Evolutionary conservation across 2,888 invertebrate species (phyloP), one percentile per base, ranked within the genome.

Genomic region (Prosapia bicincta): DNA sequence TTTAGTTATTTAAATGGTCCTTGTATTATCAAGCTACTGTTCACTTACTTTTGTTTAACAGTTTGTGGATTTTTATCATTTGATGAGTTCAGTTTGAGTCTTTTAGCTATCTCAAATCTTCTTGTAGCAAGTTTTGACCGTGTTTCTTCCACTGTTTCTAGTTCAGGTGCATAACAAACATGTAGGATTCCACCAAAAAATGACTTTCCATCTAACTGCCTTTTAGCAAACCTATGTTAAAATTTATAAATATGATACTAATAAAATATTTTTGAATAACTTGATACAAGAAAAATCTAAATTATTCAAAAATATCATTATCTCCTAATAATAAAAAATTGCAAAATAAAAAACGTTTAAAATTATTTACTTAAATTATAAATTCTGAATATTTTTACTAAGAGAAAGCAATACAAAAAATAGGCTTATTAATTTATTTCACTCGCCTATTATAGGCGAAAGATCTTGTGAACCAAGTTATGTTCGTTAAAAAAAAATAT

Each of bases 161-260:
- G 86, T 84, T 97, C 97, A 0, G 96, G 95, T 0, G 93, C 94
- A 83, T 97, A 97, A 81, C 94, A 95, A 0, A 97, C 90, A 84
- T 98, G 97, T 26, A 98, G 85, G 28, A 90, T 84, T 0, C 95
- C 93, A 0, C 98, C 98, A 83, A 91, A 97, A 83, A 96, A 98
- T 78, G 92, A 93, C 79, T 90, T 91, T 0, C 92, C 91, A 84
- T 98, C 97, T 23, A 96, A 80, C 82, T 92, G 90, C 70, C 89
- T 89, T 83, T 97, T 98, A 0, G 95, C 95, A 78, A 79, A 80
- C 75, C 82, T 82, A 2, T 20, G 20, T 20, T 30, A 28, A 78
- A 78, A 75, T 24, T 43, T 23, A 71, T 30, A 67, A 71, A 26
- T 32, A 76, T 26, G 28, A 25, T 72, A 32, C 13, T 7, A 7